Evolutionary conservation across 2,113 vertebrate species (phyloP).

Genomic region (Lophotis ruficrista): DNA sequence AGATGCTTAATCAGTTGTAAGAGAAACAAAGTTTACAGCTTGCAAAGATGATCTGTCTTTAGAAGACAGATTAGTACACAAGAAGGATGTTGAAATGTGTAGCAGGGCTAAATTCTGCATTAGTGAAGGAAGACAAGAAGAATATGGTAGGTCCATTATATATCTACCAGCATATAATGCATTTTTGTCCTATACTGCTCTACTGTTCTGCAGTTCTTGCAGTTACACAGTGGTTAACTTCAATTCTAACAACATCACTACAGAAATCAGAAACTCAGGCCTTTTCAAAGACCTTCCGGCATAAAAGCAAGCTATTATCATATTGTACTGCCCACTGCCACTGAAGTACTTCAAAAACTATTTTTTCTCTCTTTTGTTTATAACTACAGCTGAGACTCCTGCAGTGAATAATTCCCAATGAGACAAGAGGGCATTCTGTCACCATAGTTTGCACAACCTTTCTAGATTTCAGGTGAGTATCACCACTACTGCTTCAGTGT

Average conservation of each 20-base stretch:
- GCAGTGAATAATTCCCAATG: not conserved
- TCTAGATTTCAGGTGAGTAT: not conserved
- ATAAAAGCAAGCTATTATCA: not conserved
- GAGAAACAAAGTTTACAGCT: not conserved
- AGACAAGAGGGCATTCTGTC: not conserved
- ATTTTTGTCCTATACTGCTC: not conserved
- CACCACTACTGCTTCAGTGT: not conserved
- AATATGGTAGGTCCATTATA: not conserved
- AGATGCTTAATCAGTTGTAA: not conserved
- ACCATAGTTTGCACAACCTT: not conserved
- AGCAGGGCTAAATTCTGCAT: not conserved
- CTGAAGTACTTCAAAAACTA: not conserved
- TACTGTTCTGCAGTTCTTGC: not conserved
- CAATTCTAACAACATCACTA: not conserved
- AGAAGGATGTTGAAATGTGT: not conserved
- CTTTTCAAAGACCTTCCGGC: not conserved
- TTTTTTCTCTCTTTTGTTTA: not conserved
- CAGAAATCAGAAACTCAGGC: not conserved
- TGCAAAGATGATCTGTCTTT: not conserved
- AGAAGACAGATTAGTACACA: not conserved
- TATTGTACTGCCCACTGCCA: not conserved
- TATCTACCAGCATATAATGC: not conserved
- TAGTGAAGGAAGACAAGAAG: not conserved
- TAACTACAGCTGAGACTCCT: not conserved
- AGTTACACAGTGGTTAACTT: not conserved